Evolutionary conservation across 2,113 vertebrate species (phyloP).

Genomic region (Gallinago paraguaiae): DNA sequence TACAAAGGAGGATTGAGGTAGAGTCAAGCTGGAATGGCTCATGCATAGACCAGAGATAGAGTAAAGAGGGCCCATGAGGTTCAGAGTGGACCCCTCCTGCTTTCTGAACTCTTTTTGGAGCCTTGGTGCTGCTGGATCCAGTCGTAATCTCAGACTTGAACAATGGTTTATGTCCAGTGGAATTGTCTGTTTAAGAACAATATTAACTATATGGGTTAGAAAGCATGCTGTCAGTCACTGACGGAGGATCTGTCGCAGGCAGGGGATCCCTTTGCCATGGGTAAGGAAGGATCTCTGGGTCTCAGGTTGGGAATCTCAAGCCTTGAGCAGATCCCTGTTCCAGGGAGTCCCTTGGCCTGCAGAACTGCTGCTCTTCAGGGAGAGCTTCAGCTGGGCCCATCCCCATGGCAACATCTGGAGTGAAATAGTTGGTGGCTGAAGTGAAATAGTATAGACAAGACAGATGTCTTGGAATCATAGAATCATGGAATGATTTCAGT

Average conservation of each 20-base stretch:
- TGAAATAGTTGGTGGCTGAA: background rate
- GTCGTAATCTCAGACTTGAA: background rate
- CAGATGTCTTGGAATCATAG: background rate
- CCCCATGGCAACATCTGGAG: background rate
- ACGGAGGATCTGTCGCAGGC: accelerated
- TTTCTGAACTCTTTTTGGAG: background rate
- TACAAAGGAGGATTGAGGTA: background rate
- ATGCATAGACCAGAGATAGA: background rate
- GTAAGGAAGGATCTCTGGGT: background rate
- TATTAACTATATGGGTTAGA: background rate
- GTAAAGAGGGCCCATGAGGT: background rate
- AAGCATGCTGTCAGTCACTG: background rate
- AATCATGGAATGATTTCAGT: background rate
- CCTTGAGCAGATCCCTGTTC: background rate
- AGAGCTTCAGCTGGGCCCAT: background rate
- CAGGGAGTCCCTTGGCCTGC: too few relatives aligned
- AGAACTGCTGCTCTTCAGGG: background rate
- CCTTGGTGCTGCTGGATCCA: background rate
- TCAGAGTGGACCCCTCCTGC: background rate
- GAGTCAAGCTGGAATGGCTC: background rate
- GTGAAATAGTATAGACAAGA: too few relatives aligned
- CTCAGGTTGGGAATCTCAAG: background rate
- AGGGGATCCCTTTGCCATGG: background rate
- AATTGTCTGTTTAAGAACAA: too few relatives aligned
- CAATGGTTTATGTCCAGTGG: background rate